Conservation (phyloP, 2,888 invertebrate genomes). For the Diloba caeruleocephala region DNA sequence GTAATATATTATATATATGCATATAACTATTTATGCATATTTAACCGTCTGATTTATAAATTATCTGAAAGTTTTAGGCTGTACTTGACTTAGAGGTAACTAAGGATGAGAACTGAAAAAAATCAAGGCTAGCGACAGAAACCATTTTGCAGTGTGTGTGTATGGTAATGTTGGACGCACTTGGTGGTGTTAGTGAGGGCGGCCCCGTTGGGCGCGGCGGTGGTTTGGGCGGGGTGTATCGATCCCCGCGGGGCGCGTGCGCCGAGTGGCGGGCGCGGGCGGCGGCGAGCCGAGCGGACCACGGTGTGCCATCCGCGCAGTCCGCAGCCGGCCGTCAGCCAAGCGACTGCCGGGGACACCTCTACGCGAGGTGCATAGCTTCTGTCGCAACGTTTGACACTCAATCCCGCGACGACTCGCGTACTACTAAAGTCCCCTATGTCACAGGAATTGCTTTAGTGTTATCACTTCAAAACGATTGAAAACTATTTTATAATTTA, state of each 20-base stretch:
- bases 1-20: not conserved
- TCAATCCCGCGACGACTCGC: constrained; percentile 80
- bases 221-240: constrained; percentile 85
- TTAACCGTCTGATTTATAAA: constrained; percentile 45
- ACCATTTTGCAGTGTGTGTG: constrained; percentile 62
- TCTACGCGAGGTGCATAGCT: constrained; percentile 49
- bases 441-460: constrained; percentile 80
- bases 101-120: constrained; percentile 64
- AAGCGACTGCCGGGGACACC: constrained; percentile 72
- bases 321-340: constrained; percentile 84
- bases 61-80: constrained; percentile 63
- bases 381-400: constrained; percentile 76
- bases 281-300: constrained; percentile 71
- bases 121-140: constrained; percentile 68
- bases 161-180: constrained; percentile 55
- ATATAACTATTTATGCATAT: constrained; percentile 1
- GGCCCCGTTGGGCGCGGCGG: constrained; percentile 70
- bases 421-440: constrained; percentile 78
- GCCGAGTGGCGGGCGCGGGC: constrained; percentile 72
- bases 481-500: constrained; percentile 56
- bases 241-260: constrained; percentile 85
- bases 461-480: constrained; percentile 68
- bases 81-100: constrained; percentile 59
- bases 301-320: constrained; percentile 78
- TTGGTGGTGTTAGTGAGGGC: constrained; percentile 63